phyloP scores from a whole-genome alignment of 2,888 invertebrate genomes.

The Gastracanthus pulcherrimus region DNA sequence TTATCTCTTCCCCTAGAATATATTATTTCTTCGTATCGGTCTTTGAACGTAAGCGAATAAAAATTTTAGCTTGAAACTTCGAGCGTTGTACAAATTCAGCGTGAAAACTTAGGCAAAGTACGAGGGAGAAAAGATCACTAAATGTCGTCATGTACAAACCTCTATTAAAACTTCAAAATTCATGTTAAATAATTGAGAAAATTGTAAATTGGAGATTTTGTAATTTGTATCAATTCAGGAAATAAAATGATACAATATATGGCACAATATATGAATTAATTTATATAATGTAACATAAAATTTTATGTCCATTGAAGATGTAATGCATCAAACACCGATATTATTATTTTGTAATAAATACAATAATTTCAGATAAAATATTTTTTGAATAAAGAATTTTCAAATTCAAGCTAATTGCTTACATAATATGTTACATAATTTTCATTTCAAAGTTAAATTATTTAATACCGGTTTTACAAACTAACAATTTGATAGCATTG shows the following conservation, averaged over 20 bases:
- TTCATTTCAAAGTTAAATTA: too few species aligned
- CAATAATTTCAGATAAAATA: background rate
- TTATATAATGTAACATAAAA: too few species aligned
- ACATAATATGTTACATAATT: too few species aligned
- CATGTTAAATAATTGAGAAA: too few species aligned
- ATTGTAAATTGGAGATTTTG: too few species aligned
- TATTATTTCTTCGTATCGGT: background rate
- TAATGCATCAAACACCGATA: background rate
- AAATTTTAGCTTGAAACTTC: constrained; percentile 15
- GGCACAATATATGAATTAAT: too few species aligned
- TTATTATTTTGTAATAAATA: background rate
- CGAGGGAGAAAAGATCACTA: background rate
- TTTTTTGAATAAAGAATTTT: too few species aligned
- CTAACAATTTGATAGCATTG: too few species aligned
- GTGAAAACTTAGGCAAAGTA: background rate
- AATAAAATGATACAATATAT: too few species aligned
- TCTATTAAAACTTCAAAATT: background rate
- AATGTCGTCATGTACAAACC: background rate
- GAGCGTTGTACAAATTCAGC: background rate
- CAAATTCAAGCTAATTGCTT: background rate
- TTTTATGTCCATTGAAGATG: too few species aligned
- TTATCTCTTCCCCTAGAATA: background rate
- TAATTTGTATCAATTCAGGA: too few species aligned
- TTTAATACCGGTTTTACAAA: too few species aligned
- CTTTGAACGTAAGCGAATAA: background rate